Evolutionary conservation across 2,113 vertebrate genomes (phyloP).

Genomic region (Seriola rivoliana): DNA sequence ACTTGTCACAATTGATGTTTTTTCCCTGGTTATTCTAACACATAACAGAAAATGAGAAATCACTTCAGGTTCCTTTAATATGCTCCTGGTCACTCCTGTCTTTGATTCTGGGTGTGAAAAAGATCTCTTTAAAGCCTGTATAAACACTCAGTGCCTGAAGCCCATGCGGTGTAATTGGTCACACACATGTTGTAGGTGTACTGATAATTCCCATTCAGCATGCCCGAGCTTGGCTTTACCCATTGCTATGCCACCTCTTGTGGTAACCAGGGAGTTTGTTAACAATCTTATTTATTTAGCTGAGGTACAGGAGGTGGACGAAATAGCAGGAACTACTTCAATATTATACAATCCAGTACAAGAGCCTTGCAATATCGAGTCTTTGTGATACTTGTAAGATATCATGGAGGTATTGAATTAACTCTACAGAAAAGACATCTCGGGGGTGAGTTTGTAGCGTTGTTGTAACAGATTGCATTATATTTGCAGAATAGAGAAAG

Average conservation of each 20-base stretch:
- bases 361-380: not conserved
- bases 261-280: slow-evolving; percentile 53
- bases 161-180: slow-evolving; percentile 45
- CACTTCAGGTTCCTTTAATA: slow-evolving; percentile 41
- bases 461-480: not conserved
- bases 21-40: slow-evolving; percentile 6
- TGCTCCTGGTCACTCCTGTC: slow-evolving; percentile 26
- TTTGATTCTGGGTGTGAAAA: slow-evolving; percentile 43
- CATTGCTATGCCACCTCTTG: slow-evolving; percentile 25
- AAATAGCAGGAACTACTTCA: not conserved
- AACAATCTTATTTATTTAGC: slow-evolving; percentile 12
- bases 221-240: slow-evolving; percentile 11
- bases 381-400: slow-evolving; percentile 9
- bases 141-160: slow-evolving; percentile 8
- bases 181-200: slow-evolving; percentile 50
- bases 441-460: not conserved
- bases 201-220: slow-evolving; percentile 40
- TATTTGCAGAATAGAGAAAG: not conserved
- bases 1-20: slow-evolving; percentile 61
- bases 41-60: slow-evolving; percentile 48
- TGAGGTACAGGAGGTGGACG: not conserved
- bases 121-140: slow-evolving; percentile 30
- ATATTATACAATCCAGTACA: slow-evolving; percentile 14
- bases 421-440: not conserved
- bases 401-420: slow-evolving; percentile 14